Evolutionary conservation across 2,113 vertebrate species (phyloP).

Genomic region (Notechis scutatus): DNA sequence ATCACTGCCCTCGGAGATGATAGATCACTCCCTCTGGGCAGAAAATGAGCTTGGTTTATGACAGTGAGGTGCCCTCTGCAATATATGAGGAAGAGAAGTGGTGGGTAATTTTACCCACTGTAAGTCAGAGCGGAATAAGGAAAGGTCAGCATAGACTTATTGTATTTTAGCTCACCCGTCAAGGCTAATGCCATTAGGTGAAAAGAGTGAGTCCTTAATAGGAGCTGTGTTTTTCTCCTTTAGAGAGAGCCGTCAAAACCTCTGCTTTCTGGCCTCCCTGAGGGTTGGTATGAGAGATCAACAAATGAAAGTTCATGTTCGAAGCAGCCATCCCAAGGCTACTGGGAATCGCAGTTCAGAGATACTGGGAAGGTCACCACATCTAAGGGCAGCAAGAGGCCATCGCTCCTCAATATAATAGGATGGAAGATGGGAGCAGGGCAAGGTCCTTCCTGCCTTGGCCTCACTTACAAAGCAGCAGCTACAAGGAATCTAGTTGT

Average conservation of each 20-base stretch:
- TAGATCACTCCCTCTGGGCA: constrained; percentile 50
- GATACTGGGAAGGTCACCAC: not conserved
- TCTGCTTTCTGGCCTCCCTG: not conserved
- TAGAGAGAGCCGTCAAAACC: not conserved
- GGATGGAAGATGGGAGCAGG: not conserved
- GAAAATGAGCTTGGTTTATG: constrained; percentile 46
- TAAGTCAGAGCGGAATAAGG: constrained; percentile 40
- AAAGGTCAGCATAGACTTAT: constrained; percentile 40
- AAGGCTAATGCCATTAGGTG: constrained; percentile 35
- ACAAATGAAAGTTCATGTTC: not conserved
- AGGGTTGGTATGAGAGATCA: not conserved
- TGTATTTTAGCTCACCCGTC: constrained; percentile 39
- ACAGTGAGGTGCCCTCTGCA: constrained; percentile 13
- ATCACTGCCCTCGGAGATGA: constrained; percentile 51
- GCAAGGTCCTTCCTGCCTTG: not conserved
- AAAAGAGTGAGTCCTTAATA: constrained; percentile 39
- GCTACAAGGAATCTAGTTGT: not conserved
- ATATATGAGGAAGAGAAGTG: constrained; percentile 51
- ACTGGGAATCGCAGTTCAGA: not conserved
- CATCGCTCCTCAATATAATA: not conserved
- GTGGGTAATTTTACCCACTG: constrained; percentile 48
- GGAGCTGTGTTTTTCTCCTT: not conserved
- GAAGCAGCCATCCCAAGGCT: not conserved
- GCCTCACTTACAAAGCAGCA: not conserved
- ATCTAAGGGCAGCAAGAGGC: not conserved